Evolutionary conservation across 1,140 invertebrate species (phyloP), one percentile per base, ranked within the genome.

Genomic region (Lanistes nyassanus): DNA sequence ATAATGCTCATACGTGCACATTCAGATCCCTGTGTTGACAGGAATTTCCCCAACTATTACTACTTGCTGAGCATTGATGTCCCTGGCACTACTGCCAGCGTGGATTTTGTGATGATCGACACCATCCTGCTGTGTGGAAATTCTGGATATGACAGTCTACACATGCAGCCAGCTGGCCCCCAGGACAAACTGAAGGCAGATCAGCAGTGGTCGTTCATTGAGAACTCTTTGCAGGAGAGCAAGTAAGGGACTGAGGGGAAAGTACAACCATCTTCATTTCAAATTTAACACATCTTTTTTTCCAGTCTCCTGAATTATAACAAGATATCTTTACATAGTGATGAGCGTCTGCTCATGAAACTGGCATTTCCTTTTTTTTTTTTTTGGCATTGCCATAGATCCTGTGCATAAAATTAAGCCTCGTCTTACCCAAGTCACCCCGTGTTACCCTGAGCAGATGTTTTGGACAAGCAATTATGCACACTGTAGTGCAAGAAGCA

Each of bases 101-200:
- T 89, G 7, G 88, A 90, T n/a, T 78, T 91, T 65, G 64, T 91
- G 23, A 89, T 91, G 86, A 86, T 90, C 47, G 90, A 91, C 76
- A 91, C 90, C 2, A 77, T 91, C 5, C 77, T 89, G 11, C 77
- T 91, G 29, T 91, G 90, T 83, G 90, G 90, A 9, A 88, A 88
- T 66, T 88, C 87, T 9, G 80, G 80, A n/a, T 77, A 82, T 65
- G 80, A 85, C 68, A 67, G 77, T 31, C 58, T 76, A 29, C 67
- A 60, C 19, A 53, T 75, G 37, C 80, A 86, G 65, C 82, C 81
- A 42, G 11, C 70, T 53, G 79, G 84, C 72, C 80, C 82, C 39
- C 73, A 34, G 0, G 76, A 84, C 69, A 65, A 78, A 9, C 39
- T 77, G 11, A 62, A 64, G 1, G 86, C 88, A 3, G 81, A 90